Evolutionary conservation across 53 echinoderm and acorn worm genomes (phyloP).

Genomic region (Mesocentrotus franciscanus): DNA sequence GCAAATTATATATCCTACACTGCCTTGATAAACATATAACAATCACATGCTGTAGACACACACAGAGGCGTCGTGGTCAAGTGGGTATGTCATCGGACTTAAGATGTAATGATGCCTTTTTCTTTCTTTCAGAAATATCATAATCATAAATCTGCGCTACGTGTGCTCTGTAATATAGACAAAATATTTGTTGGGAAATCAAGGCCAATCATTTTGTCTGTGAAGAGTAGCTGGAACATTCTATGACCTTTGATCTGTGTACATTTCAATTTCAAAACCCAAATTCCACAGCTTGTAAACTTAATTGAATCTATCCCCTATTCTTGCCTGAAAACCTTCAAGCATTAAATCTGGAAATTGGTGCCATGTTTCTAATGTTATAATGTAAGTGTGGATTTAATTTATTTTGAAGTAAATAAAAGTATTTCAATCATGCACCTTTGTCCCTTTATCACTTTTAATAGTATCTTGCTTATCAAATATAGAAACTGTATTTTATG

Average conservation of each 20-base stretch:
- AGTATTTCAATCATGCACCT: no score
- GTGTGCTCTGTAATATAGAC: background rate
- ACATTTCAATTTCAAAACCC: background rate
- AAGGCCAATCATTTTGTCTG: background rate
- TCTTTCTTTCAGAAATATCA: background rate
- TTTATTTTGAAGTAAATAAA: no score
- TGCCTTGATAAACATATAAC: background rate
- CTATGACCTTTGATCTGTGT: slow-evolving; percentile 6
- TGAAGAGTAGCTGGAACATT: background rate
- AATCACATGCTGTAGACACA: background rate
- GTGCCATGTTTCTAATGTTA: background rate
- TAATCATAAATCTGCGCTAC: background rate
- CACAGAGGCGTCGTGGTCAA: background rate
- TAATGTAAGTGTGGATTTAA: background rate
- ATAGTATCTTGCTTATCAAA: background rate
- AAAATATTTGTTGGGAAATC: background rate
- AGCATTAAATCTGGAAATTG: background rate
- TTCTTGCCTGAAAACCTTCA: background rate
- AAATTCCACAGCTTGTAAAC: background rate
- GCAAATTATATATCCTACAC: background rate
- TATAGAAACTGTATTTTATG: background rate
- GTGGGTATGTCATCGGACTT: no score
- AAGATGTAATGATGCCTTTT: background rate
- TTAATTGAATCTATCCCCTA: background rate
- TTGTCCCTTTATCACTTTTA: no score